A percentile compares a stretch with the other conserved stretches of the same genome.
These are phyloP conservation scores for Ascidia mentula DNA, from an alignment of 23 tunicate genomes.

Conservation along the genomic window DNA sequence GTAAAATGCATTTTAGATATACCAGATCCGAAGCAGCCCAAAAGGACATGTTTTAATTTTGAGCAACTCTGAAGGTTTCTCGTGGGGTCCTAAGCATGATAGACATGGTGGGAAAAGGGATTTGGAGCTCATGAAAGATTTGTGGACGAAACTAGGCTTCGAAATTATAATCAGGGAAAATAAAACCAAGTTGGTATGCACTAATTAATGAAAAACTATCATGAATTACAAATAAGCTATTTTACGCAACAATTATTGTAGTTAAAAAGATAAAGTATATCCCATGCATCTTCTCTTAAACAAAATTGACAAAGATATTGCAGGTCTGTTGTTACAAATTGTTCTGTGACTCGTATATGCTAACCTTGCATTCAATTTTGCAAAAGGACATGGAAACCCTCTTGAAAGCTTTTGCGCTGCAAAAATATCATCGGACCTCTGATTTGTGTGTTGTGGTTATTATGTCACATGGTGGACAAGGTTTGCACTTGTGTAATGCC, in stretches of 20 bases:
- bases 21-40: constrained; percentile 15
- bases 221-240: too few relatives aligned
- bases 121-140: constrained; percentile 15
- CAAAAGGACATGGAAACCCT: constrained; percentile 18
- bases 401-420: constrained; percentile 29
- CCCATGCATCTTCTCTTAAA: too few relatives aligned
- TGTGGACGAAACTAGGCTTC: constrained; percentile 51
- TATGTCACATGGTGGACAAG: constrained; percentile 51
- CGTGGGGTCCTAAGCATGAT: constrained; percentile 7
- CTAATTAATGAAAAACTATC: not conserved
- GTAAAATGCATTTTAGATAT: constrained; percentile 38
- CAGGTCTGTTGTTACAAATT: too few relatives aligned
- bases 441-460: constrained; percentile 50
- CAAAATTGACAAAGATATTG: too few relatives aligned
- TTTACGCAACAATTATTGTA: too few relatives aligned
- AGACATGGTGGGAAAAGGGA: constrained; percentile 43
- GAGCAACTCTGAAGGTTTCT: constrained; percentile 31
- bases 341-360: too few relatives aligned
- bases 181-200: constrained; percentile 9
- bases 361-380: too few relatives aligned
- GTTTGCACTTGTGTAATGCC: not conserved
- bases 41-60: constrained; percentile 60
- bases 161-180: constrained; percentile 3
- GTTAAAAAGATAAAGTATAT: too few relatives aligned
- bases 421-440: not conserved